Percentiles rank a stretch among this genome's conserved stretches.
Conservation (phyloP, 2,888 invertebrate species). For the Perdita meconis region DNA sequence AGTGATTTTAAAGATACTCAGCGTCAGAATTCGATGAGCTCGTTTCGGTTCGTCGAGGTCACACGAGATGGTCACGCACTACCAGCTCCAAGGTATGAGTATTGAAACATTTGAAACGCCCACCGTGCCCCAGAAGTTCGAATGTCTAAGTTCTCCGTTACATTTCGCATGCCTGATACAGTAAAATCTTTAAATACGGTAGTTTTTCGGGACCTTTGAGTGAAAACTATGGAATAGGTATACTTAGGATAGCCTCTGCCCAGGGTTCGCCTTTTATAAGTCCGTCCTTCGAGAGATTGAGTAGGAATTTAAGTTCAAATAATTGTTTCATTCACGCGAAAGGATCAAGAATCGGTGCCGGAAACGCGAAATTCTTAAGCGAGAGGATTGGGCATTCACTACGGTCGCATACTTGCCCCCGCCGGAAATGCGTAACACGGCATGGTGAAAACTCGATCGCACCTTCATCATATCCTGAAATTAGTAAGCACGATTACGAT, state of each 20-base stretch:
- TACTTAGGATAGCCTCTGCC: too few relatives aligned
- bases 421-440: constrained; percentile 60
- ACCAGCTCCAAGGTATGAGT: constrained; percentile 70
- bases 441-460: constrained; percentile 66
- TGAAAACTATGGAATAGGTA: too few relatives aligned
- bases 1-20: background rate
- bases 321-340: constrained; percentile 4
- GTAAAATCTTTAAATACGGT: too few relatives aligned
- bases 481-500: constrained; percentile 41
- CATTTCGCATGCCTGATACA: background rate
- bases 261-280: too few relatives aligned
- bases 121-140: constrained; percentile 55
- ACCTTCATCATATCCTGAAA: constrained; percentile 59
- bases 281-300: too few relatives aligned
- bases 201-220: too few relatives aligned
- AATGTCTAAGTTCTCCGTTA: constrained; percentile 47
- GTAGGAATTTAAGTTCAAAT: too few relatives aligned
- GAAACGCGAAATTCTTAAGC: constrained; percentile 55
- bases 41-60: constrained; percentile 71
- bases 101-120: constrained; percentile 69
- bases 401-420: constrained; percentile 26
- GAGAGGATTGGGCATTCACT: constrained; percentile 38
- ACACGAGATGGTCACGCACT: constrained; percentile 73
- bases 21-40: constrained; percentile 63
- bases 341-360: constrained; percentile 34